Evolutionary conservation across 37 sponge, comb jelly and placozoan genomes (phyloP).

Genomic region (Mnemiopsis leidyi): DNA sequence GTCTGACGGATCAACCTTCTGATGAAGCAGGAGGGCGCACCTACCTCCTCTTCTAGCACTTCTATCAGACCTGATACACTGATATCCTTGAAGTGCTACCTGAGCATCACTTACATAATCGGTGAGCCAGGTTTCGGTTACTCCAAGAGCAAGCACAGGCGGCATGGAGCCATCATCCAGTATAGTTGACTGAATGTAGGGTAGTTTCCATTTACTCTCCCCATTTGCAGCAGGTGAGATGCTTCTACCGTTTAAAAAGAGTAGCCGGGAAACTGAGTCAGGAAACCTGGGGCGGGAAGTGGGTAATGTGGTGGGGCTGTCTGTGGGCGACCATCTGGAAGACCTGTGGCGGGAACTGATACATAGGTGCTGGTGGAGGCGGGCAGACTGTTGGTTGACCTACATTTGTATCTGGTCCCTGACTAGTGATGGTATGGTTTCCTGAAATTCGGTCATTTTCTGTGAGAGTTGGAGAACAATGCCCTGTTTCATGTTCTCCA

Average conservation of each 20-base stretch:
- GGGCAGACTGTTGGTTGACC: not conserved
- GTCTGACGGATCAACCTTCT: not conserved
- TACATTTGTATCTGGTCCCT: not conserved
- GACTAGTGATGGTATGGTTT: not conserved
- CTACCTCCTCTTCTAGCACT: not conserved
- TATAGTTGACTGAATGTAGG: not conserved
- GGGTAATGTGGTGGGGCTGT: not conserved
- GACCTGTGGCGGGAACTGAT: not conserved
- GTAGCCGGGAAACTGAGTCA: too few relatives aligned
- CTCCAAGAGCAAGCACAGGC: not conserved
- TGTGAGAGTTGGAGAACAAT: not conserved
- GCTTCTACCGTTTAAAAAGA: too few relatives aligned
- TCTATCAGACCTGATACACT: not conserved
- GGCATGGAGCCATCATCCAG: not conserved
- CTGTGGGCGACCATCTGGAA: not conserved
- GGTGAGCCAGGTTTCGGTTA: not conserved
- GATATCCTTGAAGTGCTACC: not conserved
- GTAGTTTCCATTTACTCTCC: not conserved
- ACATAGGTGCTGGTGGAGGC: not conserved
- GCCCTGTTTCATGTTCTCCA: not conserved
- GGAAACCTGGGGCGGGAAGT: too few relatives aligned
- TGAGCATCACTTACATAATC: not conserved
- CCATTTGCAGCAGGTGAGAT: too few relatives aligned
- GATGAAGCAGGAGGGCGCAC: not conserved
- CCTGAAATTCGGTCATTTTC: not conserved